Base-by-base conservation (phyloP, 2,797 vertebrate species). In the Cossypha niveicapilla region DNA sequence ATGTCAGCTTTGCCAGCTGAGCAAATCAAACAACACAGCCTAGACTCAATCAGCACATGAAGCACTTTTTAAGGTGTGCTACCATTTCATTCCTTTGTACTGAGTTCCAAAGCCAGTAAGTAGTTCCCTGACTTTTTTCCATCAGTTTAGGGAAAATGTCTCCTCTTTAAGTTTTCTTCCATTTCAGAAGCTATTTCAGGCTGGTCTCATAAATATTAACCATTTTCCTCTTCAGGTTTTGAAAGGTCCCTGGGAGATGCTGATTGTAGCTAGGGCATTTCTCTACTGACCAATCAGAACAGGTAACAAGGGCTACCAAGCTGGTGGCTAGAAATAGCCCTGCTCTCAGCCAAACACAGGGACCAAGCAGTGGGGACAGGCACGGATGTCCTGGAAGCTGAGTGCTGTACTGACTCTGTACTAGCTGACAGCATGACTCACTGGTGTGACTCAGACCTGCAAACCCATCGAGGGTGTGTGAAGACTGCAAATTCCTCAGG, bases 1-100 rank as follows among this genome's bases (percentile, higher is more conserved):
- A 67, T 24, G 80, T 95, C 80, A 92, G 54, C 58, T 96, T 90
- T 94, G 83, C 73, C 73, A 88, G 66, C 6, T 90, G 93, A 95
- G 47, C 73, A 92, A 81, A 90, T 80, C 3, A 4, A 82, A 51
- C 42, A 83, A 32, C 45, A 22, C 34, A 72, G 57, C 70, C 50
- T 16, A 44, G 54, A 58, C 35, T 80, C 45, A 72, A 50, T 9
- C 65, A 86, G 51, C 18, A 50, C 19, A 62, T 22, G 39, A 81
- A 81, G 11, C 6, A 18, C 18, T 75, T 88, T 90, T 92, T 54
- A 81, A 88, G 27, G 70, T 62, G 35, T 66, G 35, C 44, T 81
- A 24, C 58, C 19, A 16, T 92, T 74, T 90, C 2, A 41, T 78
- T 50, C 77, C 57, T 75, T 63, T 81, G 58, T 50, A 44, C 39